phyloP scores from a whole-genome alignment of 2,888 invertebrate genomes.

The Chrysolina oricalcia region DNA sequence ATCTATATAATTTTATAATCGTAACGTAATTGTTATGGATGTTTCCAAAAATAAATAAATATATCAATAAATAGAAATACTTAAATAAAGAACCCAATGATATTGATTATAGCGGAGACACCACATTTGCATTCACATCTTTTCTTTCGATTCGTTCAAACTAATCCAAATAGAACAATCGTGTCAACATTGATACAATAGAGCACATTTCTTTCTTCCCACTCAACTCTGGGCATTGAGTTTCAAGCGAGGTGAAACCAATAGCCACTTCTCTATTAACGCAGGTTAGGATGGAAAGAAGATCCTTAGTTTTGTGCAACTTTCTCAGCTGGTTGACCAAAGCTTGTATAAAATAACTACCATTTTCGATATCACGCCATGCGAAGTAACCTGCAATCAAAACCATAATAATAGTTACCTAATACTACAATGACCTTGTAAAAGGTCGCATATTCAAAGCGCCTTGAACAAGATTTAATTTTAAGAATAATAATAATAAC shows the following conservation, averaged over 20 bases:
- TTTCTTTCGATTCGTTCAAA: not conserved
- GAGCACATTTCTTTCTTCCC: slow-evolving; percentile 82
- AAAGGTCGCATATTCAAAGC: no score
- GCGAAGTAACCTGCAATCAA: slow-evolving; percentile 76
- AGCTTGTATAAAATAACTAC: slow-evolving; percentile 84
- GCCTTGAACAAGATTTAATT: no score
- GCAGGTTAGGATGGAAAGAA: slow-evolving; percentile 78
- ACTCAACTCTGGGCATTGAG: slow-evolving; percentile 70
- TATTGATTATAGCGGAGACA: not conserved
- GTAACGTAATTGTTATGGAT: no score
- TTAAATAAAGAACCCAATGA: no score
- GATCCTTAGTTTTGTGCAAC: slow-evolving; percentile 73
- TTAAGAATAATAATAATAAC: no score
- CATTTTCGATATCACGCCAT: slow-evolving; percentile 79
- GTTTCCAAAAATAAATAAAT: no score
- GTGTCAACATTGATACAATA: slow-evolving; percentile 79
- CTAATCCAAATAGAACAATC: slow-evolving; percentile 72
- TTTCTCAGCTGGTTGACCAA: slow-evolving; percentile 76
- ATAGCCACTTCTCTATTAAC: slow-evolving; percentile 79
- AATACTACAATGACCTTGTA: no score
- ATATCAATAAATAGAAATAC: no score
- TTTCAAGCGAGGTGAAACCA: slow-evolving; percentile 76
- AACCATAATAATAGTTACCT: slow-evolving; percentile 16
- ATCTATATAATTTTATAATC: no score
- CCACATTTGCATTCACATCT: not conserved